These are phyloP conservation scores for Liparis tanakae DNA, from an alignment of 2,797 vertebrate species.

Conservation along the genomic window DNA sequence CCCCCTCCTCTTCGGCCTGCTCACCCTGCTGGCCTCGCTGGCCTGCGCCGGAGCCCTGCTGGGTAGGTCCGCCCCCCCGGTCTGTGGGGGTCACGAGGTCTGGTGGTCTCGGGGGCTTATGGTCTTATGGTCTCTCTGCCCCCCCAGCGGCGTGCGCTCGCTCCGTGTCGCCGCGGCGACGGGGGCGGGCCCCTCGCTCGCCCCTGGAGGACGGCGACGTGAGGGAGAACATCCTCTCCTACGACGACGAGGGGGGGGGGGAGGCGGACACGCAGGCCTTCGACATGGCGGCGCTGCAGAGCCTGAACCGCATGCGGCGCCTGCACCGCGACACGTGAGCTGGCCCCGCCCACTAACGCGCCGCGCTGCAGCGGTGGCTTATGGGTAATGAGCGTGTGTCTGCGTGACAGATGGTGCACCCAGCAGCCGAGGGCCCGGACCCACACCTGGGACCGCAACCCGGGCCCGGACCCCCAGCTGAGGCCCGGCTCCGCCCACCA, in stretches of 20 bases:
- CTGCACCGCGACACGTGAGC: conserved; percentile 81
- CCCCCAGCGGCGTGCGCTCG: conserved; percentile 81
- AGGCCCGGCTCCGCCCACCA: conserved; percentile 69
- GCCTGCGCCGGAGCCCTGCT: conserved; percentile 89
- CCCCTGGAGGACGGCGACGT: conserved; percentile 84
- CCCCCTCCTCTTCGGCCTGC: conserved; percentile 87
- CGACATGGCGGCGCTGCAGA: conserved; percentile 89
- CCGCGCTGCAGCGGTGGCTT: neutral
- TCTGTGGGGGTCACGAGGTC: no score
- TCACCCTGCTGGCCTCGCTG: conserved; percentile 87
- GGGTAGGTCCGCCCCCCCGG: conserved; percentile 73
- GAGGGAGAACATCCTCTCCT: conserved; percentile 88
- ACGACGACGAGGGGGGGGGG: conserved; percentile 92
- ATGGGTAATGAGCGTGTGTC: conserved; percentile 19
- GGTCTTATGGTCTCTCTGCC: conserved; percentile 28
- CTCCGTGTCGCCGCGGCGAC: conserved; percentile 82
- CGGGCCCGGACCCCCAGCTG: conserved; percentile 67
- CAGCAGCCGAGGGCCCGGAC: conserved; percentile 77
- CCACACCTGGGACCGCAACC: conserved; percentile 79
- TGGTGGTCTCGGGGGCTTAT: no score
- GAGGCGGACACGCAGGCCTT: conserved; percentile 93
- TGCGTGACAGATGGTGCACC: conserved; percentile 80
- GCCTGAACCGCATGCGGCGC: conserved; percentile 79
- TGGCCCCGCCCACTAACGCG: neutral
- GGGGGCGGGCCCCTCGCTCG: conserved; percentile 82